Evolutionary conservation across 92 coral and sea anemone species (phyloP).

Genomic region (Zoanthus sociatus): DNA sequence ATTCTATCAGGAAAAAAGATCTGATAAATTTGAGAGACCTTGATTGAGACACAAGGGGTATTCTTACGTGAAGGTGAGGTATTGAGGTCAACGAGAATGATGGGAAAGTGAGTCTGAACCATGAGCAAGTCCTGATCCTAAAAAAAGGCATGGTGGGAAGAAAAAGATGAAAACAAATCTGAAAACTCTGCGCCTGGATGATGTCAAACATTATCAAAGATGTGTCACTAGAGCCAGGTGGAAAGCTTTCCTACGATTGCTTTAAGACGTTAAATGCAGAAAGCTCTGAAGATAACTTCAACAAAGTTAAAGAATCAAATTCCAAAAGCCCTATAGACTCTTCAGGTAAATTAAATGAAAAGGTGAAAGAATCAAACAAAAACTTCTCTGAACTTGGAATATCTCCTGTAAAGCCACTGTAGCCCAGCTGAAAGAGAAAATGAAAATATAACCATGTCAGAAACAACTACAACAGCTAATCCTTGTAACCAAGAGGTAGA

Average conservation of each 20-base stretch:
- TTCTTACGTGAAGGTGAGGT: background rate
- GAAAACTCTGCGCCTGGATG: constrained; percentile 8
- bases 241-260: constrained; percentile 3
- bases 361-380: no score
- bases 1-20: no score
- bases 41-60: no score
- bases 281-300: no score
- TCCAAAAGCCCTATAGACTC: no score
- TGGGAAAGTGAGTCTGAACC: background rate
- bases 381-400: background rate
- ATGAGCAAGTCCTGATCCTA: constrained; percentile 7
- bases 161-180: constrained; percentile 10
- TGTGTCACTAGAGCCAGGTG: constrained; percentile 12
- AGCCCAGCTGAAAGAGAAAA: constrained; percentile 16
- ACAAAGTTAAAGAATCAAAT: no score
- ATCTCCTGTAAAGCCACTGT: constrained; percentile 31
- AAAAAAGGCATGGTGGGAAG: background rate
- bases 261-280: constrained; percentile 3
- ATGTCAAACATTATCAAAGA: constrained; percentile 17
- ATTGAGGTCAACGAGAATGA: background rate
- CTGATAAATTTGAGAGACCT: no score
- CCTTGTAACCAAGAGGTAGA: constrained; percentile 21
- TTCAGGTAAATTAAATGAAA: no score
- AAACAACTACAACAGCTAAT: constrained; percentile 39
- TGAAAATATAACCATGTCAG: constrained; percentile 15